Evolutionary conservation across 92 coral and sea anemone species (phyloP).

Genomic region (Ricordea florida): DNA sequence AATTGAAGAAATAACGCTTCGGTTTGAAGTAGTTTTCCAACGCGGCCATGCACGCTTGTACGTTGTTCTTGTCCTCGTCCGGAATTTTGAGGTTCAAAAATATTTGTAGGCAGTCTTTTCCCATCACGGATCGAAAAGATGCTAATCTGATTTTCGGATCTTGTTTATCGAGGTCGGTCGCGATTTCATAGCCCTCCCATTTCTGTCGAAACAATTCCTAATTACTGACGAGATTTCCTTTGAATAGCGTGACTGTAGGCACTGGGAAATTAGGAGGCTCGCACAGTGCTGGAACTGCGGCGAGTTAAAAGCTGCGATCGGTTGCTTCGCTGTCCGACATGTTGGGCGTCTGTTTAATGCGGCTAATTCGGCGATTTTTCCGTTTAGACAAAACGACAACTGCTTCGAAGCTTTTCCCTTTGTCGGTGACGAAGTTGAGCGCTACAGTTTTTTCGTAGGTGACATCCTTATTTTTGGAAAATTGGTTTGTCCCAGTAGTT

Average conservation of each 20-base stretch:
- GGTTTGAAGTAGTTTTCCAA: slow-evolving; percentile 47
- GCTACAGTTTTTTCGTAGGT: not conserved
- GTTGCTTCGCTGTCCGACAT: not conserved
- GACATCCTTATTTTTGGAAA: too few species aligned
- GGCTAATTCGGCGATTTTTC: not conserved
- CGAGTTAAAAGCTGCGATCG: not conserved
- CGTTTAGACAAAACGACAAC: not conserved
- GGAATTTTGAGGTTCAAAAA: slow-evolving; percentile 13
- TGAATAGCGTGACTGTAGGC: not conserved
- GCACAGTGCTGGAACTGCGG: not conserved
- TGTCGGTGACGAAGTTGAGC: not conserved
- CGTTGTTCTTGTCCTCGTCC: not conserved
- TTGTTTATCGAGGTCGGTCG: slow-evolving; percentile 22
- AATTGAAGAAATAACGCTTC: slow-evolving; percentile 18
- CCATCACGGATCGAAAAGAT: slow-evolving; percentile 24
- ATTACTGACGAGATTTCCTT: slow-evolving; percentile 21
- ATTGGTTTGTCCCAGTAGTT: too few species aligned
- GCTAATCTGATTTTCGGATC: not conserved
- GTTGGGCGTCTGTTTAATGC: not conserved
- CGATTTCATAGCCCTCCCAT: slow-evolving; percentile 48
- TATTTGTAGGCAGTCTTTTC: slow-evolving; percentile 26
- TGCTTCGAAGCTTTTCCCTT: not conserved
- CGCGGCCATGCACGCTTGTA: slow-evolving; percentile 10
- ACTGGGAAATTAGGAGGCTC: not conserved
- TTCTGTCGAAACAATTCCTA: slow-evolving; percentile 49